Percentiles rank a stretch among this genome's conserved stretches.
Conservation (phyloP, 2,888 invertebrate genomes). For the Rutpela maculata region DNA sequence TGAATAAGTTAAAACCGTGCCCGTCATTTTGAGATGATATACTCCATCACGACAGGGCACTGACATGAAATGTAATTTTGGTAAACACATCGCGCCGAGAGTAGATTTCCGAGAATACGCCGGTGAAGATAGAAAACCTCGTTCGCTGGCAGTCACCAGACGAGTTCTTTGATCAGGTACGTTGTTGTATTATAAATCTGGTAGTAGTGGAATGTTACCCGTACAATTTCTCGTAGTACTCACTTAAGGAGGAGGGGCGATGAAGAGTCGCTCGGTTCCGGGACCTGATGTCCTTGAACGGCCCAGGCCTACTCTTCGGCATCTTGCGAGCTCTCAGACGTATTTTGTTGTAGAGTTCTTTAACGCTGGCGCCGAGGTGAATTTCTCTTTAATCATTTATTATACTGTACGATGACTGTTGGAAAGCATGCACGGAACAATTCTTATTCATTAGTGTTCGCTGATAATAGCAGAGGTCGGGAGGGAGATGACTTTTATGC, state of each 20-base stretch:
- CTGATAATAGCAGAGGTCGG: no score
- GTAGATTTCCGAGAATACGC: conserved; percentile 33
- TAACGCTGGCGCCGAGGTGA: conserved; percentile 44
- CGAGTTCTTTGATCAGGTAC: conserved; percentile 57
- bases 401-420: conserved; percentile 43
- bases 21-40: conserved; percentile 40
- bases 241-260: conserved; percentile 48
- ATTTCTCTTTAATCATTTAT: conserved; percentile 48
- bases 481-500: no score
- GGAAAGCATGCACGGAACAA: conserved; percentile 37
- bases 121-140: conserved; percentile 30
- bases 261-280: conserved; percentile 62
- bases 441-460: conserved; percentile 43
- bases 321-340: conserved; percentile 41
- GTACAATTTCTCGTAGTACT: conserved; percentile 58
- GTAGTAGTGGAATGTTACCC: conserved; percentile 57
- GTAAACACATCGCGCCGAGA: conserved; percentile 35
- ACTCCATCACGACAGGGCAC: conserved; percentile 35
- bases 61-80: conserved; percentile 38
- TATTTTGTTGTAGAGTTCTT: conserved; percentile 43
- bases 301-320: conserved; percentile 67
- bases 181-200: conserved; percentile 48
- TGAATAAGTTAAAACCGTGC: conserved; percentile 26
- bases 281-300: conserved; percentile 70
- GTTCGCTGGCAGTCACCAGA: conserved; percentile 45